Base-by-base conservation (phyloP, 1,140 invertebrate genomes). In the Megathymus violae region DNA sequence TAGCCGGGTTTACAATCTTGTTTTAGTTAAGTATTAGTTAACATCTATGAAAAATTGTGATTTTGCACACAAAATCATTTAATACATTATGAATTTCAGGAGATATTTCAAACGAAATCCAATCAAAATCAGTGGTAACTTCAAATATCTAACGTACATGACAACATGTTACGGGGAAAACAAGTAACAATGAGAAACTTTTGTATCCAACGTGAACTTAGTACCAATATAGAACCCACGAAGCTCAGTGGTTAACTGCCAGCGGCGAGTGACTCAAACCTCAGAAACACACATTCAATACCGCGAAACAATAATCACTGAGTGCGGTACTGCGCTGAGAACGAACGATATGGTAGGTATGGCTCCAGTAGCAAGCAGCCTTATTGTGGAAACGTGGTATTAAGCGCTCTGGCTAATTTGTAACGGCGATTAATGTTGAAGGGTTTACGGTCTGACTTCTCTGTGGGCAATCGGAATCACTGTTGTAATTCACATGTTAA, bases 261-360 rank as follows among this genome's bases (percentile, higher is more conserved):
- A n/a, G n/a, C n/a, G n/a, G 27, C 36, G 40, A 64, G 19, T 54
- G 58, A 58, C 31, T 31, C 6, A 31, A 71, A 54, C 50, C 50
- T 54, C 36, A 54, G 36, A 40, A 7, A 16, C 16, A 38, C 34
- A 52, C 17, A 40, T 11, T n/a, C 16, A 38, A 58, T 71, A 71
- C 69, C 59, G 62, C 59, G 66, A 71, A 71, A 71, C 60, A 38
- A 60, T 70, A 70, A 70, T 67, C 63, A 61, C 13, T 36, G 17
- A 34, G 59, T 31, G 67, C 58, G 43, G 52, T 70, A 62, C 36
- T 52, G 19, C 11, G 47, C 52, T 56, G 52, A 40, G 52, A 56
- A 56, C 52, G 6, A 13, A 41, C 17, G 2, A 19, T 11, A 54
- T 9, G 27, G 27, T 31, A 9, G 31, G 27, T 15, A 19, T 11